These are phyloP conservation scores for Neolamprologus fasciatus DNA, from an alignment of 2,113 vertebrate species.

Conservation along the genomic window DNA sequence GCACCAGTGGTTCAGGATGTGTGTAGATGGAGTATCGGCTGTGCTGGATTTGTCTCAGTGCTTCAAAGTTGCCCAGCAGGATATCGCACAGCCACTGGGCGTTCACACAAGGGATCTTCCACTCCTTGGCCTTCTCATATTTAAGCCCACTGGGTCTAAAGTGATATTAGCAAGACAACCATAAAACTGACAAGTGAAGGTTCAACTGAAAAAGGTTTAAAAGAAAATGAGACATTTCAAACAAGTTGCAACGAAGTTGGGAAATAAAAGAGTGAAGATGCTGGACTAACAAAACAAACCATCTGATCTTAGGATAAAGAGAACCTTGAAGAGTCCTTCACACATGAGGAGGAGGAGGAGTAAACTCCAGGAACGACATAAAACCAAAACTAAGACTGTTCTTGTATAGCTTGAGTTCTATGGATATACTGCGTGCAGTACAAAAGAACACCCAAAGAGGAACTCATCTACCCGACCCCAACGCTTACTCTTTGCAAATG, in stretches of 20 bases:
- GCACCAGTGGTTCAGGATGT: slow-evolving; percentile 84
- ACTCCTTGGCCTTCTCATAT: slow-evolving; percentile 95
- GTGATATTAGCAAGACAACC: neutral
- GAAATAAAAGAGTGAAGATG: neutral
- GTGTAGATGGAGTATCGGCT: slow-evolving; percentile 81
- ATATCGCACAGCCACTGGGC: slow-evolving; percentile 95
- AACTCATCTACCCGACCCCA: neutral
- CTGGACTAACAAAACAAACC: neutral
- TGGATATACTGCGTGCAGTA: neutral
- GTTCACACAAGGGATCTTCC: slow-evolving; percentile 95
- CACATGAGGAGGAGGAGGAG: neutral
- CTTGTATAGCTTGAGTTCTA: neutral
- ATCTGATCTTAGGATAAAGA: neutral
- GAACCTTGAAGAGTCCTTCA: neutral
- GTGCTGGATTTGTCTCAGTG: slow-evolving; percentile 85
- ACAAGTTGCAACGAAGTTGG: neutral
- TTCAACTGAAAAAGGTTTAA: neutral
- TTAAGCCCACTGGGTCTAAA: slow-evolving; percentile 84
- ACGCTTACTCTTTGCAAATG: slow-evolving; percentile 87
- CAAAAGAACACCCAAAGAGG: neutral
- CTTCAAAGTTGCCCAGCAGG: slow-evolving; percentile 89
- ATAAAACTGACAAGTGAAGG: neutral
- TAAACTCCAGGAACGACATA: neutral
- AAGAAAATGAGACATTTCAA: neutral
- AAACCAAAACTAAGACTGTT: neutral